Evolutionary conservation across 2,113 vertebrate species (phyloP).

Genomic region (Leptodactylus fuscus): DNA sequence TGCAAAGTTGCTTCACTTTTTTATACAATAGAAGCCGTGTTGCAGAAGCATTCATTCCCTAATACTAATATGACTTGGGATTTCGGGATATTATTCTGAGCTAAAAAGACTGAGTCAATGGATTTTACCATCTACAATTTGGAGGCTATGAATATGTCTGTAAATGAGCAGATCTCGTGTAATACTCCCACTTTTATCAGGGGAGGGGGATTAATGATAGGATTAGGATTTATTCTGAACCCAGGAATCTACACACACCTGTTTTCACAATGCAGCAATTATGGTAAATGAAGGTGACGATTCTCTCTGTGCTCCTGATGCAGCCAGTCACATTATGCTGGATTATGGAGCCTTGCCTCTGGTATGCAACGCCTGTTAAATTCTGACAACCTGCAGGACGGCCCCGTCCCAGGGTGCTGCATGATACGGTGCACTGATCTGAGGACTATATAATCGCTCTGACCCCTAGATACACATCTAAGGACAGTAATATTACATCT

Average conservation of each 20-base stretch:
- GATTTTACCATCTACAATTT: background rate
- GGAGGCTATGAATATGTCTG: background rate
- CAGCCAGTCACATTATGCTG: background rate
- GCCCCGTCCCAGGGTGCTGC: background rate
- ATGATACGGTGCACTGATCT: background rate
- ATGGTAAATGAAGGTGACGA: conserved; percentile 14
- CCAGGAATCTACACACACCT: conserved; percentile 36
- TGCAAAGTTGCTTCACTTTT: too few relatives aligned
- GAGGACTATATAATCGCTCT: background rate
- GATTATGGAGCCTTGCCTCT: background rate
- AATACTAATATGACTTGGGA: background rate
- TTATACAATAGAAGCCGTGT: too few relatives aligned
- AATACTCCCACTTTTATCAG: conserved; percentile 14
- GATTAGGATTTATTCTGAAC: conserved; percentile 21
- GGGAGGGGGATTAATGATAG: background rate
- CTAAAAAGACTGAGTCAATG: background rate
- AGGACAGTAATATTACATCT: too few relatives aligned
- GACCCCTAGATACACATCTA: too few relatives aligned
- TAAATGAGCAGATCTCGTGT: background rate
- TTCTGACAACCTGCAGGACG: background rate
- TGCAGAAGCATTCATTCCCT: too few relatives aligned
- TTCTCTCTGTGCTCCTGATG: background rate
- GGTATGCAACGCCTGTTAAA: background rate
- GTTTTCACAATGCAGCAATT: conserved; percentile 38
- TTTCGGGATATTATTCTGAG: background rate